Base-by-base conservation (phyloP, 2,888 invertebrate species). In the Temnothorax ravouxi region DNA sequence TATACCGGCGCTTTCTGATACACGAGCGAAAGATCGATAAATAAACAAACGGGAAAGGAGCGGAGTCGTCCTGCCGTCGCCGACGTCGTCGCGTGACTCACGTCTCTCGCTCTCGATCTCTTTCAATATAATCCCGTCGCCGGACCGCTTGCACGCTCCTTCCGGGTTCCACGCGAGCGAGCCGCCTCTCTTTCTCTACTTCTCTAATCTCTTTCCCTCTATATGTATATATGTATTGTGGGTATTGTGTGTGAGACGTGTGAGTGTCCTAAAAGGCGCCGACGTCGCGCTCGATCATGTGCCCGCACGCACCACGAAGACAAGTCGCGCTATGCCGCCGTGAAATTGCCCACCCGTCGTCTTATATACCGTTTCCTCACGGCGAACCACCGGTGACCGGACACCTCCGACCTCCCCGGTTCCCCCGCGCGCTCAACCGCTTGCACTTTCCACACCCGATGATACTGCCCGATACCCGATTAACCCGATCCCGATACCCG, bases 21-120 rank as follows among this genome's bases (percentile, higher is more conserved):
- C 44, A 61, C 84, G 79, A 44, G 66, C 18, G 25, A 38, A 85
- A n/a, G n/a, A 87, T 87, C 85, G 77, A 85, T 85, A 79, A 64
- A 87, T 88, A 88, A 88, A 88, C 74, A 88, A 88, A 87, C 72
- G 83, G n/a, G 71, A 44, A 44, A 44, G 25, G 54, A 67, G 44
- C 52, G 3, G 64, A 44, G 54, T 47, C 50, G 25, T 38, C 25
- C 56, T 21, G 15, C 1, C 3, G 59, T 50, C 38, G 80, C 13
- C 34, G 34, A 18, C 4, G 21, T 59, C 38, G 38, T 59, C 76
- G 64, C 25, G 67, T 56, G 83, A 52, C 50, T 44, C 64, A 80
- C 29, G 29, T 25, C n/a, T 34, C 59, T 18, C 59, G 21, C 41
- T 69, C 47, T 44, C 44, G 18, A 15, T 52, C 61, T 54, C 54